A percentile compares a stretch with the other conserved stretches of the same genome.
Conservation (phyloP, 2,888 invertebrate species). For the Ligdia adustata region DNA sequence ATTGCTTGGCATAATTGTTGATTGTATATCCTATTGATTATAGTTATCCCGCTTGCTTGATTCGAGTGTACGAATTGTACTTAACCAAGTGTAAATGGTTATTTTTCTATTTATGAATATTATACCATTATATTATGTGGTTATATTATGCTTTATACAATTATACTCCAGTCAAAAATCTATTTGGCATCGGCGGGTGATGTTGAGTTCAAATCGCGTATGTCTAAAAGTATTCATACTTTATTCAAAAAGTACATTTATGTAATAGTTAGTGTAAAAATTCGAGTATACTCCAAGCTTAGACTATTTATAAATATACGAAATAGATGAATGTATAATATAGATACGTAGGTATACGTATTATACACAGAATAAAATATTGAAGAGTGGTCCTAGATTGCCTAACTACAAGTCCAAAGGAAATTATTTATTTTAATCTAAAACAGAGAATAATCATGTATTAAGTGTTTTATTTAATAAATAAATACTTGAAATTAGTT, state of each 20-base stretch:
- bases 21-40: too few relatives aligned
- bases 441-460: constrained; percentile 3
- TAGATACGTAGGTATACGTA: too few relatives aligned
- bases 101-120: neutral
- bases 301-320: neutral
- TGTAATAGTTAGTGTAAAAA: neutral
- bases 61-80: constrained; percentile 5
- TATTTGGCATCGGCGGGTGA: neutral
- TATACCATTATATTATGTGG: neutral
- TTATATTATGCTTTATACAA: neutral
- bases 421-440: constrained; percentile 9
- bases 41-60: constrained; percentile 2
- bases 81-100: neutral
- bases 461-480: constrained; percentile 13
- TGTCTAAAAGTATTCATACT: constrained; percentile 14
- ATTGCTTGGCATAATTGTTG: constrained; percentile 9
- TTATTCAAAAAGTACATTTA: constrained; percentile 9
- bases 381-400: constrained; percentile 1
- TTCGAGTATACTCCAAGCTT: constrained; percentile 6
- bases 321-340: too few relatives aligned
- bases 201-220: too few relatives aligned
- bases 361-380: neutral
- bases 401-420: constrained; percentile 11
- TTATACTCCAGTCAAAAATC: neutral
- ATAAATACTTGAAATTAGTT: constrained; percentile 5